Percentiles rank a stretch among this genome's conserved stretches.
Conservation (phyloP, 2,888 invertebrate genomes). For the Cephus rjabovi region DNA sequence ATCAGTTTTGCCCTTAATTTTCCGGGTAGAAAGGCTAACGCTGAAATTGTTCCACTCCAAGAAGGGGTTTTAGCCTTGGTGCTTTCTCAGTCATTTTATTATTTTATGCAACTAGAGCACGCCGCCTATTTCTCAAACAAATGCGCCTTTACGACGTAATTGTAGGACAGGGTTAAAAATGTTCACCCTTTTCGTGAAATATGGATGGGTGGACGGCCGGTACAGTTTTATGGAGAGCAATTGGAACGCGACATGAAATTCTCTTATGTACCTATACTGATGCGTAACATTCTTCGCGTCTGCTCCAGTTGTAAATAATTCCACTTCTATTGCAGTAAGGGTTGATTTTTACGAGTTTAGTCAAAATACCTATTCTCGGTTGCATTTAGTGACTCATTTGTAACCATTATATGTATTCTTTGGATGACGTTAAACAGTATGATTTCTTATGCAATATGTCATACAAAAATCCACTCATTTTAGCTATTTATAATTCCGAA, state of each 20-base stretch:
- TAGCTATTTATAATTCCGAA: neutral
- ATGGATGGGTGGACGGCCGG: conserved; percentile 34
- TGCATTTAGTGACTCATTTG: neutral
- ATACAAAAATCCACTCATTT: neutral
- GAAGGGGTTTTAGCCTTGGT: conserved; percentile 53
- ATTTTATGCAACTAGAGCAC: conserved; percentile 58
- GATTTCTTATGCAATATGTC: neutral
- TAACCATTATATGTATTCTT: neutral
- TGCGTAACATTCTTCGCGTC: conserved; percentile 9
- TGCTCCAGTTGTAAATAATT: conserved; percentile 64
- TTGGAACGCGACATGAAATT: conserved; percentile 38
- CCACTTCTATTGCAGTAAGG: conserved; percentile 35
- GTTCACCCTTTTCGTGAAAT: conserved; percentile 54
- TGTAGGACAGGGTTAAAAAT: conserved; percentile 61
- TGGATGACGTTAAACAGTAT: neutral
- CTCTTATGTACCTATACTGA: conserved; percentile 20
- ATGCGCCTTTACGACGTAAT: conserved; percentile 55
- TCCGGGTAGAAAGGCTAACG: neutral
- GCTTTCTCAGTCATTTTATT: conserved; percentile 41
- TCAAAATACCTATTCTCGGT: conserved; percentile 1
- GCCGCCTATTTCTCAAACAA: conserved; percentile 40
- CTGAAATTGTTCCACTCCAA: conserved; percentile 12
- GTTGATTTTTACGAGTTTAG: conserved; percentile 42
- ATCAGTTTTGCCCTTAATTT: conserved; percentile 24
- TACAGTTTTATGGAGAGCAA: conserved; percentile 39